Conservation (phyloP, 2,888 invertebrate genomes). For the Rambutsinella grinnellia region DNA sequence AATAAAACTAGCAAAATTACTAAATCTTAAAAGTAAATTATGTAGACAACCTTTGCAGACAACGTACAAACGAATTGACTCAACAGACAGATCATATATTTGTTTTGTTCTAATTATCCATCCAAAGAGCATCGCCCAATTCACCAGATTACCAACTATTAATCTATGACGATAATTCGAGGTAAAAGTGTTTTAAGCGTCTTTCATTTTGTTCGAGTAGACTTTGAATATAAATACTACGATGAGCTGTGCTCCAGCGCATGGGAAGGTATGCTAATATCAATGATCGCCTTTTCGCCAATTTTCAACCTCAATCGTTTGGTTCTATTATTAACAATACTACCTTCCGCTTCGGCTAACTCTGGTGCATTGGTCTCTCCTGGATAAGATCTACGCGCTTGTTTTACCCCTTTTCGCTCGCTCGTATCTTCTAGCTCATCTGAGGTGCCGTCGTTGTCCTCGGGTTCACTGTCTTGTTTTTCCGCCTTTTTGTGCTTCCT, state of each 20-base stretch:
- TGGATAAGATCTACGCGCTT: not conserved
- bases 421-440: slow-evolving; percentile 61
- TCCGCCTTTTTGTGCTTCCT: slow-evolving; percentile 59
- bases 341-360: not conserved
- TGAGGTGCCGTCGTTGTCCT: slow-evolving; percentile 68
- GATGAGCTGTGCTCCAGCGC: slow-evolving; percentile 47
- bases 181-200: not conserved
- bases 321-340: slow-evolving; percentile 14
- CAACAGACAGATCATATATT: too few species aligned
- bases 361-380: slow-evolving; percentile 10
- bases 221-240: slow-evolving; percentile 10
- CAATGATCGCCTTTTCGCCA: slow-evolving; percentile 80
- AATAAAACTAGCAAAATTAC: not conserved
- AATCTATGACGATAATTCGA: not conserved
- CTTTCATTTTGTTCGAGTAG: not conserved
- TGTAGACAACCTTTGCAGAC: too few species aligned
- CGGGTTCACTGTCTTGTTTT: slow-evolving; percentile 35
- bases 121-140: too few species aligned
- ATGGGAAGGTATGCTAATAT: slow-evolving; percentile 53
- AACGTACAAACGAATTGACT: too few species aligned
- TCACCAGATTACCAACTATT: too few species aligned
- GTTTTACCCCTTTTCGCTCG: not conserved
- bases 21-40: not conserved
- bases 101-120: too few species aligned
- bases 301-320: slow-evolving; percentile 89